Evolutionary conservation across 2,888 invertebrate species (phyloP).

Genomic region (Dasypogon diadema): DNA sequence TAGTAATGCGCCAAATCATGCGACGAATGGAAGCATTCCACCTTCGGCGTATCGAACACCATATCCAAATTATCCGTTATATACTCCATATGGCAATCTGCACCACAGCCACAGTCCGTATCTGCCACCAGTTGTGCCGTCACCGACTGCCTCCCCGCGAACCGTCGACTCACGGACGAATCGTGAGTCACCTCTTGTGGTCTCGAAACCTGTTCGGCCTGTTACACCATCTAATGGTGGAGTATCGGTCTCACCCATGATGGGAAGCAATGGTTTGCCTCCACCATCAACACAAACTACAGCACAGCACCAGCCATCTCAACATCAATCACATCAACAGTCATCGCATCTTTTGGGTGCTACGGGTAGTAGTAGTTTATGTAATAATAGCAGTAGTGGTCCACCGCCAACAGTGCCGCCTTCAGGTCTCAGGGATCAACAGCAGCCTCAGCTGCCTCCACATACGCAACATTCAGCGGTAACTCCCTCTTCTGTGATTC

Average conservation of each 20-base stretch:
- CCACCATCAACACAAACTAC: conserved; percentile 50
- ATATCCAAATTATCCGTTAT: conserved; percentile 73
- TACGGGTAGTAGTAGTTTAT: conserved; percentile 55
- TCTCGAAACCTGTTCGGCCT: conserved; percentile 59
- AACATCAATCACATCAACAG: conserved; percentile 58
- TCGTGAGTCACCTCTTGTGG: conserved; percentile 61
- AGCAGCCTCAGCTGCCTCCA: conserved; percentile 61
- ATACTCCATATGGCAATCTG: conserved; percentile 82
- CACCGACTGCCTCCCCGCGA: conserved; percentile 75
- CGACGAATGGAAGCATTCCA: conserved; percentile 61
- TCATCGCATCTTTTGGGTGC: conserved; percentile 57
- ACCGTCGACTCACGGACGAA: conserved; percentile 70
- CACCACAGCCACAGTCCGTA: conserved; percentile 83
- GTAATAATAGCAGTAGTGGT: conserved; percentile 56
- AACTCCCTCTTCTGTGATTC: conserved; percentile 68
- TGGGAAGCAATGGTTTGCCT: conserved; percentile 57
- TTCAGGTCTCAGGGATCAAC: conserved; percentile 57
- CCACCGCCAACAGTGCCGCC: conserved; percentile 57
- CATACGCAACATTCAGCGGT: conserved; percentile 60
- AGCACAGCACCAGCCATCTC: conserved; percentile 60
- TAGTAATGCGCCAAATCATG: conserved; percentile 59
- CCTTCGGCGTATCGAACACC: conserved; percentile 65
- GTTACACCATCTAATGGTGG: conserved; percentile 58
- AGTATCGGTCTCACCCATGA: conserved; percentile 54
- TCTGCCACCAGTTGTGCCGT: conserved; percentile 73